Conservation (phyloP, 2,113 vertebrate genomes). For the Oxygymnocypris stewartii region DNA sequence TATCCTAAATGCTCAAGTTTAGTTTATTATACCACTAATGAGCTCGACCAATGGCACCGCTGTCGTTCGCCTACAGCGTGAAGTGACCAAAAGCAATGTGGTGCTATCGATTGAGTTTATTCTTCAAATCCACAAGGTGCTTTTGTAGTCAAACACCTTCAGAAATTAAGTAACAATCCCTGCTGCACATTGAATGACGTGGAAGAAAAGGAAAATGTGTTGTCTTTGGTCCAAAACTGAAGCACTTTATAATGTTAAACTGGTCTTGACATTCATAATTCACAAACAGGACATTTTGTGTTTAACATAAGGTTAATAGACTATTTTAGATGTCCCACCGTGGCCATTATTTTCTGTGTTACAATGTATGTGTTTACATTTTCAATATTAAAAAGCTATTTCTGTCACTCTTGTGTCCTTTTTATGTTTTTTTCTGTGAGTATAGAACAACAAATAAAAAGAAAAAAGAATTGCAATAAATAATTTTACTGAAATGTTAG, state of each 20-base stretch:
- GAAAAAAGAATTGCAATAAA: neutral
- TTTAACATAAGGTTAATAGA: conserved; percentile 56
- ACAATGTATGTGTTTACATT: conserved; percentile 78
- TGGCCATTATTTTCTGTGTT: conserved; percentile 77
- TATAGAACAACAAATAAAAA: too few species aligned
- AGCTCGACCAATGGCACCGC: conserved; percentile 18
- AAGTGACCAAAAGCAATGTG: conserved; percentile 52
- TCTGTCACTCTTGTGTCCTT: conserved; percentile 71
- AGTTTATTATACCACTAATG: neutral
- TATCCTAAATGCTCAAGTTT: neutral
- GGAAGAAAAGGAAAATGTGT: neutral
- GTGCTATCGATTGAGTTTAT: conserved; percentile 11
- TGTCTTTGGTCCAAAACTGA: conserved; percentile 78
- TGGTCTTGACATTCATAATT: conserved; percentile 68
- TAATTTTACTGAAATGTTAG: neutral
- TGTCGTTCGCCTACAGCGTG: conserved; percentile 4
- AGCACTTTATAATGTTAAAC: conserved; percentile 85
- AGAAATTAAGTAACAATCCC: conserved; percentile 8
- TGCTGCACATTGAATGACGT: conserved; percentile 13
- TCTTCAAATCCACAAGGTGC: conserved; percentile 33
- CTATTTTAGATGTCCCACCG: conserved; percentile 77
- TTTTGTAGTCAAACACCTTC: conserved; percentile 30
- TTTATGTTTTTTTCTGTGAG: neutral
- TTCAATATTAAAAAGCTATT: conserved; percentile 77
- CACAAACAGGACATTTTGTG: conserved; percentile 37